A percentile compares a stretch with the other conserved stretches of the same genome.
These are phyloP conservation scores for Epistrophe eligans DNA, from an alignment of 2,888 invertebrate genomes.

Conservation along the genomic window DNA sequence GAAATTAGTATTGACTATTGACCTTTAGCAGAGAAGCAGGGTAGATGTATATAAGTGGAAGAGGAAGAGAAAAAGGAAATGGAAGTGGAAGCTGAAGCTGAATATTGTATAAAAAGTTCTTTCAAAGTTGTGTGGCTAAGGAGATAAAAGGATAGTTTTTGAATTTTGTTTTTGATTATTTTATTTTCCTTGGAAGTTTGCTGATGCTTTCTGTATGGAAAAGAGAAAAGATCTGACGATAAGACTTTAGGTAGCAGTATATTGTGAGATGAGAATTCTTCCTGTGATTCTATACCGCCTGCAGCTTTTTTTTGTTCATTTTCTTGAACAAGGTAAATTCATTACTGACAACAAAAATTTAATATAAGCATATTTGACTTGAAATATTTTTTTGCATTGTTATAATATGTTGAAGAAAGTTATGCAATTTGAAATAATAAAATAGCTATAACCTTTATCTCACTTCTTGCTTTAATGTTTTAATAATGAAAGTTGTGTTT, in stretches of 20 bases:
- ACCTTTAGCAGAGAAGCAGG: slow-evolving; percentile 19
- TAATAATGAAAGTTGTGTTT: too few relatives aligned
- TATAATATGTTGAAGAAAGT: not conserved
- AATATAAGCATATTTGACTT: not conserved
- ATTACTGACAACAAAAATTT: not conserved
- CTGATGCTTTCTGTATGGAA: not conserved
- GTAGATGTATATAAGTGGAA: too few relatives aligned
- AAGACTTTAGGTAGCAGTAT: not conserved
- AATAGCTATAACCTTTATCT: too few relatives aligned
- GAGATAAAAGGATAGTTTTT: slow-evolving; percentile 37
- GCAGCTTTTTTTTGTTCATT: slow-evolving; percentile 14
- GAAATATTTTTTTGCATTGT: not conserved
- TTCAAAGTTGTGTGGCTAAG: slow-evolving; percentile 14
- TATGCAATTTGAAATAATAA: not conserved
- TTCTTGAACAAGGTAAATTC: slow-evolving; percentile 11
- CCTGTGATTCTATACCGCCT: not conserved
- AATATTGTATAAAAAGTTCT: not conserved
- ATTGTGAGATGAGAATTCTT: not conserved
- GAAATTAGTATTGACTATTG: slow-evolving; percentile 18
- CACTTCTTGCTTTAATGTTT: too few relatives aligned
- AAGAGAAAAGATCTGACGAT: slow-evolving; percentile 1
- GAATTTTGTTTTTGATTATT: slow-evolving; percentile 9
- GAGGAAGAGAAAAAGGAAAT: too few relatives aligned
- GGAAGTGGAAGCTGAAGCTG: not conserved
- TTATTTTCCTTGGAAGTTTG: slow-evolving; percentile 27